Percentiles rank a stretch among this genome's conserved stretches.
Conservation (phyloP, 1,140 invertebrate genomes). For the Doryteuthis pealeii region DNA sequence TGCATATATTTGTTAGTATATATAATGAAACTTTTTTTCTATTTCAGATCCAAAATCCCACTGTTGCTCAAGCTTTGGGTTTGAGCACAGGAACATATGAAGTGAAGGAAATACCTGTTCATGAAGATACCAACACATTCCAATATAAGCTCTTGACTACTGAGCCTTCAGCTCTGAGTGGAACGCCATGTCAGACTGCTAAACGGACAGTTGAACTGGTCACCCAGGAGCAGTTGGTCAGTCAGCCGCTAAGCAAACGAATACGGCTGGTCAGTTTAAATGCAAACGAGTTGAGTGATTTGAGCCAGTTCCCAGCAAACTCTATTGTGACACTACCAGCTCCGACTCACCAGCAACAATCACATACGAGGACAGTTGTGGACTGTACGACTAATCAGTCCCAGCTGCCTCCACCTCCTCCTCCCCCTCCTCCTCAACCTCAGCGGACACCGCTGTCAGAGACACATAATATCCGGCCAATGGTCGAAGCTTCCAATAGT, state of each 20-base stretch:
- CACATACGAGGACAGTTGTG: neutral
- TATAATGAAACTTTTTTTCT: neutral
- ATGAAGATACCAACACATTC: conserved; percentile 34
- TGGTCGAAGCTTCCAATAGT: neutral
- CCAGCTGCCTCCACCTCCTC: neutral
- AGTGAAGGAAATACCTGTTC: conserved; percentile 36
- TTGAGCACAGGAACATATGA: conserved; percentile 35
- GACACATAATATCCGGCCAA: neutral
- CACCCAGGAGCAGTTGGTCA: conserved; percentile 31
- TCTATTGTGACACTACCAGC: neutral
- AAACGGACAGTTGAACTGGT: conserved; percentile 39
- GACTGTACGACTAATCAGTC: neutral
- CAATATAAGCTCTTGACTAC: conserved; percentile 38
- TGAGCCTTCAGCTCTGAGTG: conserved; percentile 16
- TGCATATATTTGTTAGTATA: too few species aligned
- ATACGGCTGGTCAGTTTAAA: conserved; percentile 17
- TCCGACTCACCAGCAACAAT: neutral
- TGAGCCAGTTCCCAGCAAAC: neutral
- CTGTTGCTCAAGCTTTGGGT: conserved; percentile 37
- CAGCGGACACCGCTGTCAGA: neutral
- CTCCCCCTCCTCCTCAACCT: neutral
- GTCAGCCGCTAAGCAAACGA: conserved; percentile 19
- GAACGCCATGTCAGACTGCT: conserved; percentile 15
- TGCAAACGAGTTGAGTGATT: neutral
- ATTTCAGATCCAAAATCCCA: conserved; percentile 37